Evolutionary conservation across 2,113 vertebrate genomes (phyloP).

Genomic region (Megaptera novaeangliae): DNA sequence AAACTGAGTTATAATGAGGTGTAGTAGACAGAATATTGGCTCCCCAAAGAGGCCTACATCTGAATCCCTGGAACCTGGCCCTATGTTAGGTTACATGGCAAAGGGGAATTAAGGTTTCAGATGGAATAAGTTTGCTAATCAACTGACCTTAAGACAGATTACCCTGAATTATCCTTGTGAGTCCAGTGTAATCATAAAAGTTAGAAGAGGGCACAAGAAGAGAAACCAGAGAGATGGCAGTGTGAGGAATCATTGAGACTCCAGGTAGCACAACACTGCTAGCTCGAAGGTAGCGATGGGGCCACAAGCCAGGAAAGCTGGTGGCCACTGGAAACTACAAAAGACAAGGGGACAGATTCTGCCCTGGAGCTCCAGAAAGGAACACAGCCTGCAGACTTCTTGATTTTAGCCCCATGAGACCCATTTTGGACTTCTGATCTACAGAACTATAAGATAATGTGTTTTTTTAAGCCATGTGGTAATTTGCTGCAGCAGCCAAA

Average conservation of each 20-base stretch:
- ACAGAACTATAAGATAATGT: neutral
- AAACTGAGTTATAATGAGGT: neutral
- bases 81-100: neutral
- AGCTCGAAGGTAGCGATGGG: too few relatives aligned
- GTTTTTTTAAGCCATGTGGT: neutral
- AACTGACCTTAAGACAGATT: neutral
- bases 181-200: neutral
- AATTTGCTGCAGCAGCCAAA: neutral
- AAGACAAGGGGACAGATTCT: neutral
- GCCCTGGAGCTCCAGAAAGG: neutral
- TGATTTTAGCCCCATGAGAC: neutral
- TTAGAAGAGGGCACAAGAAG: neutral
- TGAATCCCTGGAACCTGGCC: neutral
- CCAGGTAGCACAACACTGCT: neutral
- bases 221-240: neutral
- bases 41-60: neutral
- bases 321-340: neutral
- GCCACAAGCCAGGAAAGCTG: neutral
- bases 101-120: neutral
- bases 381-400: neutral
- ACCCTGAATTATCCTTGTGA: neutral
- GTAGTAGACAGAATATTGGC: neutral
- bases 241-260: fast-evolving
- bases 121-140: neutral
- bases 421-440: neutral